phyloP scores from a whole-genome alignment of 2,888 invertebrate species.

The Synanthedon tipuliformis region DNA sequence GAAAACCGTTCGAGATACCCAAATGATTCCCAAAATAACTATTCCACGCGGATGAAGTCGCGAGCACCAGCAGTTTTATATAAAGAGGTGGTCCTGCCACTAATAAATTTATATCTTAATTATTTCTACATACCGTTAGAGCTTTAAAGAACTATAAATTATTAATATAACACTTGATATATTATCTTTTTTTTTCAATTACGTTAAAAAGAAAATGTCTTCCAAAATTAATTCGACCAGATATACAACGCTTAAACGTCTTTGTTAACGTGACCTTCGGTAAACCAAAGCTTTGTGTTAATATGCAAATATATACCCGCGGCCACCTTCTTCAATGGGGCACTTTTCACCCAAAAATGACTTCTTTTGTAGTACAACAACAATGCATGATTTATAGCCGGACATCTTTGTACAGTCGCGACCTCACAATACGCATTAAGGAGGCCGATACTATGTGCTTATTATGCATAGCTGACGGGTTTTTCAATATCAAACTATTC shows the following conservation, averaged over 20 bases:
- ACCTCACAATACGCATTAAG: conserved; percentile 7
- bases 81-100: too few species aligned
- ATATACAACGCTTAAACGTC: conserved; percentile 1
- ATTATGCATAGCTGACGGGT: neutral
- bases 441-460: neutral
- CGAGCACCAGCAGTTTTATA: too few species aligned
- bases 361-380: conserved; percentile 55
- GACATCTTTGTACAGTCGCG: conserved; percentile 8
- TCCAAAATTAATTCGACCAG: neutral
- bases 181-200: neutral
- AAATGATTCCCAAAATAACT: too few species aligned
- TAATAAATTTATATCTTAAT: too few species aligned
- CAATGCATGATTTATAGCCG: conserved; percentile 51
- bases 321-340: conserved; percentile 30
- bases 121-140: neutral
- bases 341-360: conserved; percentile 57
- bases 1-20: too few species aligned
- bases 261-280: conserved; percentile 1
- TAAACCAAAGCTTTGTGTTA: conserved; percentile 4
- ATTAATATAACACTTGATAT: neutral
- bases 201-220: neutral
- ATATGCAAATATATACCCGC: conserved; percentile 28
- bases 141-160: too few species aligned
- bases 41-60: too few species aligned
- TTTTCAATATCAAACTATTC: too few species aligned